Base-by-base conservation (phyloP, 1,140 invertebrate genomes). In the Drosophila trapezifrons region DNA sequence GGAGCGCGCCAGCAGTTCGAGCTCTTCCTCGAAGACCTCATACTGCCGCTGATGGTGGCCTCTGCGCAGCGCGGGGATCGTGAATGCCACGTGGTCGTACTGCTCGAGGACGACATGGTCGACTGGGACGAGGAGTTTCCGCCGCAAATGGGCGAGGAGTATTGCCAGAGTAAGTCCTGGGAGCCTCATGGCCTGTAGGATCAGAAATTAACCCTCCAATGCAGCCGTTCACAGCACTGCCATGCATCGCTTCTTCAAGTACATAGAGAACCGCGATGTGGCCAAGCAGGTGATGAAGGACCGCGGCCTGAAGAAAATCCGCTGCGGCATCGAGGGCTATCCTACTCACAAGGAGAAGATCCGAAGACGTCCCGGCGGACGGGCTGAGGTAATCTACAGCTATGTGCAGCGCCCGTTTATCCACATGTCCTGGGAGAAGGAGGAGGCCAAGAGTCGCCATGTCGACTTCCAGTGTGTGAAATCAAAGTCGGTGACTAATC, bases 391-490 rank as follows among this genome's bases (percentile, higher is more conserved):
- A 7, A 99, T 99, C 71, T 99, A 99, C 93, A 99, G 99, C 92
- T 99, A 99, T 92, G 98, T 99, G 0, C 99, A 99, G 91, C 94
- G 99, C n/a, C 99, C 99, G 0, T 99, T 99, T 92, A 97, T 99
- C 46, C 98, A 99, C 81, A 99, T 99, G 97, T 99, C 98, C 0
- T 99, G 99, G 99, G 99, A 99, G 92, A 99, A 99, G 82, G 98
- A 99, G 90, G 99, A 99, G 92, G 98, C 98, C 0, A 99, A 99
- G 90, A 99, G 98, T 92, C 95, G 99, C 7, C 99, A 99, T 92
- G 99, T 99, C 0, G 99, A 99, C 92, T 99, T 99, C 92, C 96
- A 98, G 93, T 98, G 98, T 90, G 97, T 98, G 12, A 98, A 98
- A 92, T 98, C 97, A 0, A 98, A 98, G 91, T 98, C 97, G 0